Conservation (phyloP, 1,140 invertebrate genomes). For the Tribolium castaneum region DNA sequence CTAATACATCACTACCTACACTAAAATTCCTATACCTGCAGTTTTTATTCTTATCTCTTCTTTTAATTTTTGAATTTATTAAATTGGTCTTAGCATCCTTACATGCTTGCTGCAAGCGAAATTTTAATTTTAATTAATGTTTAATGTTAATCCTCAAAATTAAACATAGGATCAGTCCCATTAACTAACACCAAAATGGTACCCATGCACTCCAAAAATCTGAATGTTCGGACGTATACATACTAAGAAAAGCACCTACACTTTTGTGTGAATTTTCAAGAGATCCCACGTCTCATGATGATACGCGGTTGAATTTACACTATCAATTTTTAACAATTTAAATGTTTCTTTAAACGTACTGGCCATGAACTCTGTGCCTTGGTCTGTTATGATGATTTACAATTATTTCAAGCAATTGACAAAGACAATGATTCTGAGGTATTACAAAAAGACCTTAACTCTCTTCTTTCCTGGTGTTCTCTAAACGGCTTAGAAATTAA, state of each 20-base stretch:
- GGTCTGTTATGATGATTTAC: neutral
- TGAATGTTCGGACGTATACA: slow-evolving; percentile 41
- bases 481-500: neutral
- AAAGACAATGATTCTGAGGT: neutral
- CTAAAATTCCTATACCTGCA: neutral
- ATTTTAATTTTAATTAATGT: slow-evolving; percentile 30
- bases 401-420: neutral
- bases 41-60: neutral
- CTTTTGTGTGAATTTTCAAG: slow-evolving; percentile 56
- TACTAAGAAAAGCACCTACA: slow-evolving; percentile 51
- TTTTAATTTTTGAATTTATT: neutral
- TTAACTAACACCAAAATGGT: slow-evolving; percentile 47
- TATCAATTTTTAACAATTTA: neutral
- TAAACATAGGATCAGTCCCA: neutral
- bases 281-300: slow-evolving; percentile 43
- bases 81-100: neutral
- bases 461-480: neutral
- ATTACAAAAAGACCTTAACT: neutral
- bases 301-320: neutral
- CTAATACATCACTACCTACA: neutral
- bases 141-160: neutral
- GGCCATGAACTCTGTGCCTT: neutral
- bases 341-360: neutral
- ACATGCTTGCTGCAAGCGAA: neutral
- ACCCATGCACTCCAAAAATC: slow-evolving; percentile 52